phyloP scores from a whole-genome alignment of 2,888 invertebrate genomes.

The Argyresthia albistria region DNA sequence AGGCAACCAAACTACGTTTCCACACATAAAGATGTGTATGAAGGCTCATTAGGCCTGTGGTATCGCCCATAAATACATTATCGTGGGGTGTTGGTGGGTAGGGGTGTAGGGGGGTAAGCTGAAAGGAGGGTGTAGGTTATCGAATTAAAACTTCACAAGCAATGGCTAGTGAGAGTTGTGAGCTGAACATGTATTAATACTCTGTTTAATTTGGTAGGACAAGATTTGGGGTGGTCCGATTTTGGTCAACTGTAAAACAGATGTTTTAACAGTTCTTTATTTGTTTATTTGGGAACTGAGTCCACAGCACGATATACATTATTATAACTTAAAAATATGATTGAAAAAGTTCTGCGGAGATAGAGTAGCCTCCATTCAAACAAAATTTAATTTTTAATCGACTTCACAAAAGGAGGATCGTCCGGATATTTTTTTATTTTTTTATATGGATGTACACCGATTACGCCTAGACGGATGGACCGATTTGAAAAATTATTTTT shows the following conservation, averaged over 20 bases:
- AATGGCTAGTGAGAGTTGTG: conserved; percentile 32
- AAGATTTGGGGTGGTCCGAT: conserved; percentile 41
- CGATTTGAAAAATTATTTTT: too few relatives aligned
- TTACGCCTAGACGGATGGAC: too few relatives aligned
- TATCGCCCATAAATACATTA: conserved; percentile 71
- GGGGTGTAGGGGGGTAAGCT: conserved; percentile 18
- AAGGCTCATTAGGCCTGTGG: conserved; percentile 66
- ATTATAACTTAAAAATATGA: too few relatives aligned
- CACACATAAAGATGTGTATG: conserved; percentile 58
- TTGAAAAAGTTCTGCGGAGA: too few relatives aligned
- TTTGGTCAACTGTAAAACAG: conserved; percentile 10
- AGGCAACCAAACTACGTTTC: not conserved
- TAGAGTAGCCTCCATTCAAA: too few relatives aligned
- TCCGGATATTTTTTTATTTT: too few relatives aligned
- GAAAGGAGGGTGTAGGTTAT: conserved; percentile 49
- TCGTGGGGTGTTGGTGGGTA: conserved; percentile 26
- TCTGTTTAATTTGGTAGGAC: conserved; percentile 68
- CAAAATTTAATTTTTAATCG: too few relatives aligned
- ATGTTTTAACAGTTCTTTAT: not conserved
- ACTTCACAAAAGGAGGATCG: too few relatives aligned
- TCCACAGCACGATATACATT: too few relatives aligned
- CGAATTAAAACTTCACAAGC: conserved; percentile 70
- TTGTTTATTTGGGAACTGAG: too few relatives aligned
- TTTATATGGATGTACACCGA: too few relatives aligned
- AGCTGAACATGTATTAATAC: conserved; percentile 71